phyloP scores from a whole-genome alignment of 2,888 invertebrate species.

The Baronia brevicornis region DNA sequence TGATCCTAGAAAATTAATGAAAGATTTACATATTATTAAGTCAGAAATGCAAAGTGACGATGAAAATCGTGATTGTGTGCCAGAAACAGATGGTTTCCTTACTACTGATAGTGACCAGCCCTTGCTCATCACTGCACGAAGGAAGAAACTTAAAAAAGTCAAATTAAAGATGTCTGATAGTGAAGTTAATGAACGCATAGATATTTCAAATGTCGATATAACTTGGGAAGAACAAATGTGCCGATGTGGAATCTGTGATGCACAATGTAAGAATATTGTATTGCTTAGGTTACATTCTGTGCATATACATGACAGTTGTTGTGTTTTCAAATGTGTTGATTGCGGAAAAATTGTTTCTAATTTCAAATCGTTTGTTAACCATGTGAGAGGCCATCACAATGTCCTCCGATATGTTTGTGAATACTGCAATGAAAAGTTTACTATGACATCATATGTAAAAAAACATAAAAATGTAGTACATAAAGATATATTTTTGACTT shows the following conservation, averaged over 20 bases:
- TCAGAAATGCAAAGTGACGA: constrained; percentile 35
- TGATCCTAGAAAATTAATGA: constrained; percentile 25
- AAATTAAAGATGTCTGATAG: constrained; percentile 6
- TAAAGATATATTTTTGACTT: constrained; percentile 26
- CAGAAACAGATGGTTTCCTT: constrained; percentile 29
- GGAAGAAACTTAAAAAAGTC: constrained; percentile 36
- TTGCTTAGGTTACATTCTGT: constrained; percentile 52
- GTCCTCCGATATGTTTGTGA: constrained; percentile 53
- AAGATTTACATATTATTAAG: constrained; percentile 33
- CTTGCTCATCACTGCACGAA: constrained; percentile 32
- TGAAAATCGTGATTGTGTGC: constrained; percentile 21
- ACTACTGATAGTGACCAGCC: constrained; percentile 53
- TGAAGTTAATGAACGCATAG: constrained; percentile 17
- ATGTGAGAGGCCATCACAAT: constrained; percentile 51
- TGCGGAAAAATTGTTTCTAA: constrained; percentile 46
- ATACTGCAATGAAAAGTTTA: constrained; percentile 47
- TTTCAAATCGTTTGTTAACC: constrained; percentile 47
- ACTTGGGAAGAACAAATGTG: constrained; percentile 60
- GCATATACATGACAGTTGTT: constrained; percentile 55
- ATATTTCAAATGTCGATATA: constrained; percentile 24
- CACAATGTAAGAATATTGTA: constrained; percentile 51
- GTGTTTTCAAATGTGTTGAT: constrained; percentile 54
- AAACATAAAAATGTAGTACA: constrained; percentile 41
- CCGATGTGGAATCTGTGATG: constrained; percentile 56
- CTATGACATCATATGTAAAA: constrained; percentile 35